phyloP scores from a whole-genome alignment of 1,140 invertebrate genomes.

The Drosophila santomea region DNA sequence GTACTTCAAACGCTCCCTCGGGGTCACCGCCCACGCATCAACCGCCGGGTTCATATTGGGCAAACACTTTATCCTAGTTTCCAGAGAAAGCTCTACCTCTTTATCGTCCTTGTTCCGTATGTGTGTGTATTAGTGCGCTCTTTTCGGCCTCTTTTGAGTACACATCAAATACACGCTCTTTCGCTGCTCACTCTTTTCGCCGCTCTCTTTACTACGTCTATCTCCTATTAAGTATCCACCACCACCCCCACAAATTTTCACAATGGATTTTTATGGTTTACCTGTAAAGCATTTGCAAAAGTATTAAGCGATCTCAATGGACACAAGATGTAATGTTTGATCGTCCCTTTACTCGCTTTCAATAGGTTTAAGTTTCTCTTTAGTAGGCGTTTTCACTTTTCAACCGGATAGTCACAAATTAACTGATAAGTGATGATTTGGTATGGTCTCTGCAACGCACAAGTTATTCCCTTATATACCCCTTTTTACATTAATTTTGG shows the following conservation, averaged over 20 bases:
- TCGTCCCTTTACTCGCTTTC: neutral
- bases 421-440: neutral
- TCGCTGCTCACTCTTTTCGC: slow-evolving; percentile 50
- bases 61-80: slow-evolving; percentile 30
- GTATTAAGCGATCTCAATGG: slow-evolving; percentile 5
- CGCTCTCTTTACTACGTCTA: slow-evolving; percentile 45
- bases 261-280: slow-evolving; percentile 81
- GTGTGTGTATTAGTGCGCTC: slow-evolving; percentile 72
- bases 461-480: neutral
- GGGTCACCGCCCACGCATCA: slow-evolving; percentile 95
- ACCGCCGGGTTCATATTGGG: slow-evolving; percentile 85
- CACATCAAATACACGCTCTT: slow-evolving; percentile 72
- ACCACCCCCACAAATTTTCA: slow-evolving; percentile 82
- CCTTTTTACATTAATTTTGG: neutral
- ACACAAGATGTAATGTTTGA: neutral
- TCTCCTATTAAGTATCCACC: slow-evolving; percentile 75
- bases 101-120: slow-evolving; percentile 19
- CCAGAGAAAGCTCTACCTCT: slow-evolving; percentile 19
- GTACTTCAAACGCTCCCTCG: slow-evolving; percentile 94
- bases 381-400: slow-evolving; percentile 49
- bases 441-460: neutral
- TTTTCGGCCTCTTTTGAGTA: slow-evolving; percentile 67
- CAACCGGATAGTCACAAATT: slow-evolving; percentile 5
- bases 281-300: slow-evolving; percentile 61
- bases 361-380: slow-evolving; percentile 20